These are phyloP conservation scores for Galleria mellonella DNA, from an alignment of 1,140 invertebrate species.

Conservation along the genomic window DNA sequence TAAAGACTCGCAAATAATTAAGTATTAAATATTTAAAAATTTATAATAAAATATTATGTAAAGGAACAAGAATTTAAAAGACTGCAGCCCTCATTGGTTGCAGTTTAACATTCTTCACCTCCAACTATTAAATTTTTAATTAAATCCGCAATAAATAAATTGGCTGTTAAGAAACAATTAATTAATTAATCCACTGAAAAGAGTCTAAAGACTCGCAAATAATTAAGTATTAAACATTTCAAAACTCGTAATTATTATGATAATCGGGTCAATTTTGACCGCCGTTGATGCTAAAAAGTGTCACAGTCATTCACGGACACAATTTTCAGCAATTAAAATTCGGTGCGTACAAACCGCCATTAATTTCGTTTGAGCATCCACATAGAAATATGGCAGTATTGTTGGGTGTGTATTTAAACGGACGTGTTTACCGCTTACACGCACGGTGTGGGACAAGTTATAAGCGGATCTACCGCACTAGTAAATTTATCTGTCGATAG, in stretches of 20 bases:
- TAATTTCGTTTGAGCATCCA: constrained; percentile 20
- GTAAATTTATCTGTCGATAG: too few species aligned
- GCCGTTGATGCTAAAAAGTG: constrained; percentile 4
- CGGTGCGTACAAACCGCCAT: constrained; percentile 11
- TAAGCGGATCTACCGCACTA: neutral
- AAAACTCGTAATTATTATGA: neutral
- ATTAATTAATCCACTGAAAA: too few species aligned
- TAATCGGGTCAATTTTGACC: constrained; percentile 1
- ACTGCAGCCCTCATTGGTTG: too few species aligned
- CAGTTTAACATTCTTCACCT: too few species aligned
- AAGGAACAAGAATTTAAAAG: too few species aligned
- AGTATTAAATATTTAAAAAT: neutral
- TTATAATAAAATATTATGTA: too few species aligned
- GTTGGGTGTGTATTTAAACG: constrained; percentile 20
- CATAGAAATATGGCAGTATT: constrained; percentile 10
- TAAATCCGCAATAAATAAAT: too few species aligned
- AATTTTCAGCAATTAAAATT: constrained; percentile 24
- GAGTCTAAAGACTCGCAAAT: too few species aligned
- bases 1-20: neutral
- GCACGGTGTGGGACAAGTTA: constrained; percentile 7
- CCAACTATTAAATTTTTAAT: too few species aligned
- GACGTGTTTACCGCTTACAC: constrained; percentile 23
- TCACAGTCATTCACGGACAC: neutral
- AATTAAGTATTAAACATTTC: neutral
- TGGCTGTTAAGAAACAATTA: too few species aligned